Evolutionary conservation across 2,888 invertebrate genomes (phyloP).

Genomic region (Hoplodrina ambigua): DNA sequence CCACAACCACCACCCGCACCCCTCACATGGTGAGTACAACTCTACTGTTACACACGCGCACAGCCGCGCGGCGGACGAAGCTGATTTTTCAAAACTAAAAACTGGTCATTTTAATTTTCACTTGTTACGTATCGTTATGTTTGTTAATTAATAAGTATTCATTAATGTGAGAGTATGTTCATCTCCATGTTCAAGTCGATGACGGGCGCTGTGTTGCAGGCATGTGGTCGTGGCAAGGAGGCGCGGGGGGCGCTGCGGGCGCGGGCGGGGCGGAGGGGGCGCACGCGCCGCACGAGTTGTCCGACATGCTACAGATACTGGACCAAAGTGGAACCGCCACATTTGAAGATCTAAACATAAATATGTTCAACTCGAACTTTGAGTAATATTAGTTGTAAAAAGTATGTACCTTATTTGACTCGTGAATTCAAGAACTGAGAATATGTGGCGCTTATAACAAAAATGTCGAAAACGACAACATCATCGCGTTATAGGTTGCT

Average conservation of each 20-base stretch:
- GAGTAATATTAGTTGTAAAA: constrained; percentile 73
- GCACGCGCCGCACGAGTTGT: constrained; percentile 93
- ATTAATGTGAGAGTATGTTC: background rate
- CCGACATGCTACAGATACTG: constrained; percentile 98
- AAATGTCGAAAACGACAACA: constrained; percentile 14
- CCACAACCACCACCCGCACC: constrained; percentile 80
- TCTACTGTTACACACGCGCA: background rate
- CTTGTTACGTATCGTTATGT: background rate
- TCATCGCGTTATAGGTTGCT: constrained; percentile 30
- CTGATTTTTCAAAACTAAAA: no score
- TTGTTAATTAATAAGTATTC: background rate
- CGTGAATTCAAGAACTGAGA: constrained; percentile 30
- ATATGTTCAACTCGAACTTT: constrained; percentile 95
- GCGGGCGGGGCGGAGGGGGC: constrained; percentile 72
- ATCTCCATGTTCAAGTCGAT: background rate
- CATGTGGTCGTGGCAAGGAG: constrained; percentile 95
- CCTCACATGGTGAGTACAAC: constrained; percentile 71
- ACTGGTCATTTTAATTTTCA: no score
- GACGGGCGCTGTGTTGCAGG: constrained; percentile 79
- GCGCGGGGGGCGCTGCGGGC: constrained; percentile 76
- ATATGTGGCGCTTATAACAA: constrained; percentile 26
- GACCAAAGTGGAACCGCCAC: constrained; percentile 95
- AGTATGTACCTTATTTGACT: constrained; percentile 52
- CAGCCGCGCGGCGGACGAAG: background rate
- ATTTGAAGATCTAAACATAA: constrained; percentile 96